phyloP scores from a whole-genome alignment of 2,113 vertebrate species.

The Nicator chloris region DNA sequence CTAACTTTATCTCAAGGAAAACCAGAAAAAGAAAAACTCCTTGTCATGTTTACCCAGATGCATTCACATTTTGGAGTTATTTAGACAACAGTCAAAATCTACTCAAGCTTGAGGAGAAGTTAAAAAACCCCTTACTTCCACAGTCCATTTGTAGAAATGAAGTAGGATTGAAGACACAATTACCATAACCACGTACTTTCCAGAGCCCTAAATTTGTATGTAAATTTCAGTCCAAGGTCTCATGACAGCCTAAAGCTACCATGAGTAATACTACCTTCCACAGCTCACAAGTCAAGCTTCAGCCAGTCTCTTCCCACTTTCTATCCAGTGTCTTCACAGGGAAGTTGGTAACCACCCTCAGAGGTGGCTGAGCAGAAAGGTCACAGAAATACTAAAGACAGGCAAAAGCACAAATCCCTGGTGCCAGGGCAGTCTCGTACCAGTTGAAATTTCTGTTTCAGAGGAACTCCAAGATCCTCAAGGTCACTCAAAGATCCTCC shows the following conservation, averaged over 20 bases:
- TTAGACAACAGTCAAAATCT: neutral
- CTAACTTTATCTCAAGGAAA: neutral
- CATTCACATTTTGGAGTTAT: neutral
- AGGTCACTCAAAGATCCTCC: neutral
- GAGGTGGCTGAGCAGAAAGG: neutral
- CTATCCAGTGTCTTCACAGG: neutral
- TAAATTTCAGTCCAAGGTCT: neutral
- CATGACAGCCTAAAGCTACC: slow-evolving; percentile 20
- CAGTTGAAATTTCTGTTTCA: neutral
- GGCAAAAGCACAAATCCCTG: neutral
- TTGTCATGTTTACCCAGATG: neutral
- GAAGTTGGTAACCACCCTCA: neutral
- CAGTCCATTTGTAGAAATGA: neutral
- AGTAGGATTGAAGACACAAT: neutral
- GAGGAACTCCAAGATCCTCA: neutral
- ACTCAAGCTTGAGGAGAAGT: neutral
- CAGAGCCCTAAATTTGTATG: neutral
- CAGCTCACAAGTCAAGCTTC: neutral
- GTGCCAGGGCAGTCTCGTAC: fast-evolving
- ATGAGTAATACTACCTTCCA: neutral
- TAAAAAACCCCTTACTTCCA: neutral
- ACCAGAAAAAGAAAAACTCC: neutral
- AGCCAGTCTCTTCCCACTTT: neutral
- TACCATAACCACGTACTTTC: neutral
- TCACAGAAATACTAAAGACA: neutral